Percentiles rank a stretch among this genome's conserved stretches.
Evolutionary conservation across 2,888 invertebrate genomes (phyloP).

Genomic region (Trypoxylon attenuatum): DNA sequence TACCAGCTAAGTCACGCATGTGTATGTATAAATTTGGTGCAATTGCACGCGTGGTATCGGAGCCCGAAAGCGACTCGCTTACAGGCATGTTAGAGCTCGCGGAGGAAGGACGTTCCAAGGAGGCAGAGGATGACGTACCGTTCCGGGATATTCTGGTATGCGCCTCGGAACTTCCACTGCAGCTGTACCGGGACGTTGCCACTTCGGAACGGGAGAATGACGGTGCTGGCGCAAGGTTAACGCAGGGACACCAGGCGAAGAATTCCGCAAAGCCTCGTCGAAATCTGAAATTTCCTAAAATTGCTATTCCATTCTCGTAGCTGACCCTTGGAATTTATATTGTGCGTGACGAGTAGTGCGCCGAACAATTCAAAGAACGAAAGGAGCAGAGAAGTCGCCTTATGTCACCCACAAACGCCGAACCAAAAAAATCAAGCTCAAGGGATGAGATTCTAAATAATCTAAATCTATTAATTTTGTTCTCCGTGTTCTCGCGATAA

Average conservation of each 20-base stretch:
- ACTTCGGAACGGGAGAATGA: conserved; percentile 84
- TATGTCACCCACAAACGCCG: too few species aligned
- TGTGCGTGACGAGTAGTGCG: too few species aligned
- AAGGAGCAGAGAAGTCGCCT: too few species aligned
- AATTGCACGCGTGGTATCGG: conserved; percentile 16
- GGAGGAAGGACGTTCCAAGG: conserved; percentile 60
- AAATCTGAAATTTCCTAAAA: conserved; percentile 88
- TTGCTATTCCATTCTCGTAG: too few species aligned
- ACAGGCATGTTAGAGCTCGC: conserved; percentile 58
- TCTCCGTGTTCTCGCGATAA: too few species aligned
- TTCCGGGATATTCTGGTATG: conserved; percentile 82
- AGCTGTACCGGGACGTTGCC: conserved; percentile 85
- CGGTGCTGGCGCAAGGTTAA: conserved; percentile 81
- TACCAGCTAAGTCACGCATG: conserved; percentile 27
- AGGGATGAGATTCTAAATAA: too few species aligned
- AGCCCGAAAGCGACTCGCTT: conserved; percentile 57
- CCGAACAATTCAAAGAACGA: too few species aligned
- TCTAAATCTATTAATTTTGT: too few species aligned
- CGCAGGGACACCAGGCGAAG: conserved; percentile 91
- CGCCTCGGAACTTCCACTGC: conserved; percentile 84
- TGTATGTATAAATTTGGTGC: conserved; percentile 35
- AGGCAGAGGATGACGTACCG: conserved; percentile 76
- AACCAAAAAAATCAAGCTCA: too few species aligned
- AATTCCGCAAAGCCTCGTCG: conserved; percentile 94
- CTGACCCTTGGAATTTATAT: too few species aligned